Percentiles rank a stretch among this genome's conserved stretches.
Evolutionary conservation across 2,797 vertebrate genomes (phyloP).

Genomic region (Macroramphosus scolopax): DNA sequence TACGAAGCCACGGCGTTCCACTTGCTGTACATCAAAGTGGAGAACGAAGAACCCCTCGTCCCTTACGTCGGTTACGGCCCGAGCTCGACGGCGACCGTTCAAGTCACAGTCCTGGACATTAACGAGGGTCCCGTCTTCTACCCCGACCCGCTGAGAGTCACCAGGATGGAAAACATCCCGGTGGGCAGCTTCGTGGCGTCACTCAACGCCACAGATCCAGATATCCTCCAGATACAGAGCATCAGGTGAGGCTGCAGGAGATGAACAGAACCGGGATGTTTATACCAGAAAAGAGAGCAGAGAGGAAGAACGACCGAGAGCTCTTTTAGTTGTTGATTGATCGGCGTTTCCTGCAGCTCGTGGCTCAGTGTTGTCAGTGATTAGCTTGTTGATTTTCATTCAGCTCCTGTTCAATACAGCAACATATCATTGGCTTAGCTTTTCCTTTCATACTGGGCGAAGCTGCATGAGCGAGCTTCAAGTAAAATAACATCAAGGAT

Average conservation of each 20-base stretch:
- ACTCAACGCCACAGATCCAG: constrained; percentile 91
- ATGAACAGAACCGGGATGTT: too few relatives aligned
- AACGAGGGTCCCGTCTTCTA: constrained; percentile 94
- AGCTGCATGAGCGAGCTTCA: too few relatives aligned
- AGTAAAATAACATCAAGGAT: background rate
- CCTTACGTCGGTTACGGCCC: constrained; percentile 86
- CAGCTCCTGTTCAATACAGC: too few relatives aligned
- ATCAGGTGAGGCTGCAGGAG: constrained; percentile 95
- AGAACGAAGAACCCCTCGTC: constrained; percentile 91
- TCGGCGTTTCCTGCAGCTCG: too few relatives aligned
- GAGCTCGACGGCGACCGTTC: constrained; percentile 92
- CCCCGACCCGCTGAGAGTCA: constrained; percentile 89
- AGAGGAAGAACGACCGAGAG: too few relatives aligned
- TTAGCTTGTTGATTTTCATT: too few relatives aligned
- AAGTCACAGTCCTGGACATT: constrained; percentile 87
- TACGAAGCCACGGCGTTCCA: constrained; percentile 88
- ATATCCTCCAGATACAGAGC: constrained; percentile 88
- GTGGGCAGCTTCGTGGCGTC: constrained; percentile 87
- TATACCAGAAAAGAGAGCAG: too few relatives aligned
- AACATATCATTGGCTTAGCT: too few relatives aligned
- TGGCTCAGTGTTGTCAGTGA: too few relatives aligned
- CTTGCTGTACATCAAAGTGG: constrained; percentile 90
- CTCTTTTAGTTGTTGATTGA: too few relatives aligned
- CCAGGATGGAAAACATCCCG: constrained; percentile 85
- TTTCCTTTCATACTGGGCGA: too few relatives aligned